These are phyloP conservation scores for Zaprionus gabonicus DNA, from an alignment of 1,140 invertebrate species.

Conservation along the genomic window DNA sequence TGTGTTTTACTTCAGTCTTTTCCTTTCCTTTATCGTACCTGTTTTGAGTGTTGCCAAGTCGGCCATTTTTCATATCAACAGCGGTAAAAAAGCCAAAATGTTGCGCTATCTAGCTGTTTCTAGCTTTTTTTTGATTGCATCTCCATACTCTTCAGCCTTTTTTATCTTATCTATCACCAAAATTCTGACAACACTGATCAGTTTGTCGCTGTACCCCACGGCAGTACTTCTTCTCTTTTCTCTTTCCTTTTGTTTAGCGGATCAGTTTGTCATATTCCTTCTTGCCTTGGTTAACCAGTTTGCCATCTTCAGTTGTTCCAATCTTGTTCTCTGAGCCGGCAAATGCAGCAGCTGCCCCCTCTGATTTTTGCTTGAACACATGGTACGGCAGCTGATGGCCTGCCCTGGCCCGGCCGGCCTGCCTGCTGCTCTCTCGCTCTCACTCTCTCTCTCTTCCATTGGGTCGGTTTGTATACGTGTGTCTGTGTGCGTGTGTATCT, in stretches of 20 bases:
- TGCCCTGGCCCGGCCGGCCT: constrained; percentile 7
- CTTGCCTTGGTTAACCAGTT: constrained; percentile 28
- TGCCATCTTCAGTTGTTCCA: constrained; percentile 13
- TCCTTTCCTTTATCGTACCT: no score
- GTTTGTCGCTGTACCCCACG: no score
- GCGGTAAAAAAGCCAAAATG: no score
- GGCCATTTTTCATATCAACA: no score
- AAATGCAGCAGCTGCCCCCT: constrained; percentile 39
- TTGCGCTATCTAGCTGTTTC: neutral
- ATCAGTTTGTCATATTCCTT: constrained; percentile 25
- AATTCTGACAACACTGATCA: no score
- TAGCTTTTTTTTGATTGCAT: no score
- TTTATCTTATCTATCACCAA: no score
- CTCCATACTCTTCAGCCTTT: no score
- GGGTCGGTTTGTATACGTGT: neutral
- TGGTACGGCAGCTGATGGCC: constrained; percentile 52
- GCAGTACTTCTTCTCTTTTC: neutral
- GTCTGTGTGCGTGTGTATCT: neutral
- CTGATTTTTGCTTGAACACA: constrained; percentile 48
- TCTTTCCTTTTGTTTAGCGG: constrained; percentile 9
- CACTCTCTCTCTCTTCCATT: constrained; percentile 20
- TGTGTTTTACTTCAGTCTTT: neutral
- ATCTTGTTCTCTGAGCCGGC: constrained; percentile 37
- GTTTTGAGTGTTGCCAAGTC: no score
- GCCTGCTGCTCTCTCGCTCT: constrained; percentile 3